Evolutionary conservation across 1,140 invertebrate species (phyloP), one percentile per base, ranked within the genome.

Genomic region (Leguminivora glycinivorella): DNA sequence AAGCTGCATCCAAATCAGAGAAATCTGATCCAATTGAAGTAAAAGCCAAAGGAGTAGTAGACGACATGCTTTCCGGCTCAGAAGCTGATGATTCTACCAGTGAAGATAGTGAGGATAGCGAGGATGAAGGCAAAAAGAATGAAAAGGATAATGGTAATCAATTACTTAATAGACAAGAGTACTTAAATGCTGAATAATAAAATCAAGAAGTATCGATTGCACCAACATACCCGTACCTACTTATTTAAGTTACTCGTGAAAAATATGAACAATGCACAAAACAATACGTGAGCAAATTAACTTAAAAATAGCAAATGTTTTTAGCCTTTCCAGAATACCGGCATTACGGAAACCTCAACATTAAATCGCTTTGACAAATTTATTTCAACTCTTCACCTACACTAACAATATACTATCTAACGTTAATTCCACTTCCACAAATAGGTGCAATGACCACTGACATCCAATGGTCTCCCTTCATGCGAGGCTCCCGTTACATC

Each of bases 21-120:
- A 76, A 75, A 19, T 72, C 56, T 43, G 72, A 71, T 63, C 29
- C 69, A 12, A 66, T 4, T 4, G 68, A 77, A 66, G 73, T 79
- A 2, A 79, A 81, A 22, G 79, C 77, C 24, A 82, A 81, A 68
- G 87, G 83, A 5, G 73, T 86, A 0, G 60, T 75, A 10, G 79
- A 77, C 4, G 88, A 86, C 9, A 85, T 89, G 83, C 74, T 88
- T 1, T 76, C 81, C 5, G 85, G 77, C 1, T 88, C 87, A 4
- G 86, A 89, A 72, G 79, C 75, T n/a, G 83, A 84, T 12, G 83
- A 85, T 60, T 80, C 80, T 66, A 85, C 83, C 0, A 89, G 83
- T 66, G 84, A 84, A 58, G 82, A 83, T 5, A 84, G 82, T 60
- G 80, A 78, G 14, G 74, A 67, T 19, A 77, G 78, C 26, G 80